phyloP scores from a whole-genome alignment of 2,113 vertebrate species.

The Gulo gulo region DNA sequence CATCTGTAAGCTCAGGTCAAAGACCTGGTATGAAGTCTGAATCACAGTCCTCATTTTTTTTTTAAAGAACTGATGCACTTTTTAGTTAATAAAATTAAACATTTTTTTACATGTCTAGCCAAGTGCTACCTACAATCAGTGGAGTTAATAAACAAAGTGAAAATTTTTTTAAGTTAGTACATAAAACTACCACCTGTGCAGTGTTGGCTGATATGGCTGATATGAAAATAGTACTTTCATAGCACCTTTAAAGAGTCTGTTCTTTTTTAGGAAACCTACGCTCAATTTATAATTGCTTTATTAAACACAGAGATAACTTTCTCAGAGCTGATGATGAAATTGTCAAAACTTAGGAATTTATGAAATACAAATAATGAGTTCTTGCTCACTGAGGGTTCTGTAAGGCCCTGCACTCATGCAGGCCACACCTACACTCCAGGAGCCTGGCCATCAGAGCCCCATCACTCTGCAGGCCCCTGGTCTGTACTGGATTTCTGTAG shows the following conservation, averaged over 20 bases:
- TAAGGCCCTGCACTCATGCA: not conserved
- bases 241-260: not conserved
- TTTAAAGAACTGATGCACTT: not conserved
- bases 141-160: not conserved
- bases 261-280: not conserved
- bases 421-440: rapidly evolving
- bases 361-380: not conserved
- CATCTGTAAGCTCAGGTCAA: not conserved
- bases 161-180: not conserved
- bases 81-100: conserved; percentile 22
- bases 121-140: not conserved
- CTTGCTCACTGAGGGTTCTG: not conserved
- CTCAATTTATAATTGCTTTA: not conserved
- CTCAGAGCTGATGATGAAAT: not conserved
- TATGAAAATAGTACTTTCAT: not conserved
- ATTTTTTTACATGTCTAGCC: not conserved
- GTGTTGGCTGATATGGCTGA: not conserved
- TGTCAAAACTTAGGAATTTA: not conserved
- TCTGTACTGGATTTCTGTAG: not conserved
- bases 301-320: conserved; percentile 19
- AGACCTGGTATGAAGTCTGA: not conserved
- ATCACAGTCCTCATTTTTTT: not conserved
- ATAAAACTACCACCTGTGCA: not conserved
- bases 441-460: not conserved
- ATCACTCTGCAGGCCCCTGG: not conserved